Base-by-base conservation (phyloP, 1,140 invertebrate genomes). In the Zaprionus davidi region DNA sequence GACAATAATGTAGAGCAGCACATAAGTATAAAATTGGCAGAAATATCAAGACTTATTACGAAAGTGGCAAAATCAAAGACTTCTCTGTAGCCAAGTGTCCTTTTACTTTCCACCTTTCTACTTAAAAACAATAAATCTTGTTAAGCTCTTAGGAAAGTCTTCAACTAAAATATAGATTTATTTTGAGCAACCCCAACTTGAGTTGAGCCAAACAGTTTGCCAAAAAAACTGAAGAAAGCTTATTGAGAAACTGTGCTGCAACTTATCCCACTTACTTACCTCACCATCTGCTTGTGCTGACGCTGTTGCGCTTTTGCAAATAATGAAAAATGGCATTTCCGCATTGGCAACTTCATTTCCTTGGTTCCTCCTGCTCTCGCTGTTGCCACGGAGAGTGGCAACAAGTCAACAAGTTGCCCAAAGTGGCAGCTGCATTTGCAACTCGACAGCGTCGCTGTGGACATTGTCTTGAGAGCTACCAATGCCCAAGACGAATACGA, bases 311-410 rank as follows among this genome's bases (percentile, higher is more conserved):
- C 34, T 38, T 13, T 41, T 34, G 58, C 67, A 75, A 85, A 78
- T 76, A 82, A 81, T 81, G 81, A 84, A 81, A 88, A 88, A 87
- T 88, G 68, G 78, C 78, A 88, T 84, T 88, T 88, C 80, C 84
- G 72, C 79, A 79, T 79, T 86, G 79, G 68, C 83, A 82, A 82
- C 73, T 88, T 88, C 78, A 81, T 88, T 88, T 83, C 36, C 74
- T 66, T 34, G 9, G 20, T 77, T 41, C 2, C n/a, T 41, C 5
- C 38, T 46, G 46, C 20, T 72, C 36, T 57, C 75, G 55, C 56
- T 60, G 62, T 46, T 38, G 38, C 63, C 51, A 44, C 28, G 28
- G 6, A 31, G 28, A 31, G 6, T 64, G 78, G 79, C 79, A 82
- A 82, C 81, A 82, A 83, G 83, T 86, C 84, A 83, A 86, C 84